phyloP scores from a whole-genome alignment of 2,888 invertebrate species.

The Mythimna pallens region DNA sequence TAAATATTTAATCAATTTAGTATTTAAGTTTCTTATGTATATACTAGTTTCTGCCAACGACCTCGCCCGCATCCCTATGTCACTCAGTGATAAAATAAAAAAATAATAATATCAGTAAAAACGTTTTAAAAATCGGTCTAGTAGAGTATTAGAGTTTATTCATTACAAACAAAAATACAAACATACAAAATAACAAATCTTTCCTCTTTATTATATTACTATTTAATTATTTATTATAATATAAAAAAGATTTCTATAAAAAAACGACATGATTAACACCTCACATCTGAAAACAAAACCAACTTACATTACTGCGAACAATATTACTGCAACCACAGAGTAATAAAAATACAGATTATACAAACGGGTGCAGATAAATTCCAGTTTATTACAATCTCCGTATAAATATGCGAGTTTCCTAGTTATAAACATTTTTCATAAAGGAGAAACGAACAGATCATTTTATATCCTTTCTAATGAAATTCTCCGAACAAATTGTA shows the following conservation, averaged over 20 bases:
- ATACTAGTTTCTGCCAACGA: no score
- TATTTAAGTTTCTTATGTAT: no score
- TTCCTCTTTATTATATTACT: no score
- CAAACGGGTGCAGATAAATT: conserved; percentile 57
- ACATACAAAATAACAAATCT: no score
- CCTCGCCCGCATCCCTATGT: no score
- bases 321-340: conserved; percentile 16
- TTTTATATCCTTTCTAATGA: conserved; percentile 47
- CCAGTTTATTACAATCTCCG: conserved; percentile 62
- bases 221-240: no score
- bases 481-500: conserved; percentile 47
- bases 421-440: conserved; percentile 61
- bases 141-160: no score
- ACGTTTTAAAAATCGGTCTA: no score
- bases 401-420: conserved; percentile 55
- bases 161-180: no score
- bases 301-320: conserved; percentile 25
- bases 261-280: background rate
- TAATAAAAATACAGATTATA: conserved; percentile 64
- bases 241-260: background rate
- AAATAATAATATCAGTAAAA: no score
- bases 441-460: conserved; percentile 28
- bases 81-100: no score
- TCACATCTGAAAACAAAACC: conserved; percentile 1
- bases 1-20: no score